A percentile compares a stretch with the other conserved stretches of the same genome.
These are phyloP conservation scores for Corydoras sp. DNA, from an alignment of 2,113 vertebrate genomes.

Conservation along the genomic window DNA sequence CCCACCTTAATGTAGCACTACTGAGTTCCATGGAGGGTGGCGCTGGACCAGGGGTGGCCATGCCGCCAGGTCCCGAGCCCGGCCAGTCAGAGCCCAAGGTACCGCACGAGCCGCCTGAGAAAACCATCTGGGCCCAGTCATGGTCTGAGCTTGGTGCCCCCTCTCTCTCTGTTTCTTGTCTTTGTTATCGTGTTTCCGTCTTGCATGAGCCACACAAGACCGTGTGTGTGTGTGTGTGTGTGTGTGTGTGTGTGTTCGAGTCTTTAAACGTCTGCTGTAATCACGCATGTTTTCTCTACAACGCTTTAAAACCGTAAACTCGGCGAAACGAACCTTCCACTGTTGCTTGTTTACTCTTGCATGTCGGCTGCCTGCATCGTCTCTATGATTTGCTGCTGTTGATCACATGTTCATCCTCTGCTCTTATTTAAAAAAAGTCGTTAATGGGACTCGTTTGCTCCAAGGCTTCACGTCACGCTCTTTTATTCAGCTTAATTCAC, in stretches of 20 bases:
- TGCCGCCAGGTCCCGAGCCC: slow-evolving; percentile 74
- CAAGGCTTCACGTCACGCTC: slow-evolving; percentile 39
- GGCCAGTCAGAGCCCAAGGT: slow-evolving; percentile 89
- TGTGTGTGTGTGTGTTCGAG: background rate
- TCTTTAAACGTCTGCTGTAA: slow-evolving; percentile 6
- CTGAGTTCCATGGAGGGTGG: slow-evolving; percentile 72
- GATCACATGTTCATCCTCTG: no score
- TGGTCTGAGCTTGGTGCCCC: slow-evolving; percentile 44
- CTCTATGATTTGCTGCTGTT: no score
- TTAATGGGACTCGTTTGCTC: background rate
- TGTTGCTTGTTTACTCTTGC: slow-evolving; percentile 13
- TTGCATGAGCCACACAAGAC: slow-evolving; percentile 59
- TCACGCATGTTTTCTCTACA: slow-evolving; percentile 8
- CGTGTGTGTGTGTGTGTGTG: background rate
- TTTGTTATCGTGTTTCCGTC: slow-evolving; percentile 31
- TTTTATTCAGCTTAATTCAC: background rate
- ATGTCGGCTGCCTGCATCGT: slow-evolving; percentile 1
- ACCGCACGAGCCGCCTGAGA: slow-evolving; percentile 63
- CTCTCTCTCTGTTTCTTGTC: slow-evolving; percentile 17
- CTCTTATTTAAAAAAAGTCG: no score
- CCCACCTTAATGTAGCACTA: slow-evolving; percentile 79
- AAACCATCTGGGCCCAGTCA: slow-evolving; percentile 21
- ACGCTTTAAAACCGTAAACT: background rate
- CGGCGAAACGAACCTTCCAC: no score
- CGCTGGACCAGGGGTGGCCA: slow-evolving; percentile 67